Conservation (phyloP, 2,113 vertebrate genomes). For the Callipepla californica region DNA sequence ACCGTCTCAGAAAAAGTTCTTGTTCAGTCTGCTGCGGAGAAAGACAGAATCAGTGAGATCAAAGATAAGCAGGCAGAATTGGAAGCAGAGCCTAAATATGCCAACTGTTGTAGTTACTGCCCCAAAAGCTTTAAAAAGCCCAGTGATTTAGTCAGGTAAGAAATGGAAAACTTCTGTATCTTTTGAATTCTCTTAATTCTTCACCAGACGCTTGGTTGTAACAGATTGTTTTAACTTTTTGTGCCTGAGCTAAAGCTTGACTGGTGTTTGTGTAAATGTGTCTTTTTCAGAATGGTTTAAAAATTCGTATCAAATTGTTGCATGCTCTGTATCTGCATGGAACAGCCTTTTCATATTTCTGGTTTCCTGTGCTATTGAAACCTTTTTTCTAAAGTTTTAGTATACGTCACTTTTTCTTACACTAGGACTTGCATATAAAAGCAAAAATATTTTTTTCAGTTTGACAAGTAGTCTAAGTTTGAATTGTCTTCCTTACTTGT, state of each 20-base stretch:
- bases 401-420: neutral
- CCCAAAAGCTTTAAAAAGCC: slow-evolving; percentile 99
- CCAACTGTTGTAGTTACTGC: slow-evolving; percentile 93
- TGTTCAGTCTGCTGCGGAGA: slow-evolving; percentile 94
- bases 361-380: neutral
- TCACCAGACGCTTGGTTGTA: neutral
- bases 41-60: slow-evolving; percentile 96
- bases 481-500: neutral
- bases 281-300: neutral
- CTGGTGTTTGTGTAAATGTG: neutral
- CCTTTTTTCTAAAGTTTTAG: neutral
- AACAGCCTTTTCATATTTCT: neutral
- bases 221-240: neutral
- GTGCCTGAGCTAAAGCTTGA: neutral
- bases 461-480: neutral
- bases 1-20: slow-evolving; percentile 96
- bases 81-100: slow-evolving; percentile 93
- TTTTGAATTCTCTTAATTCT: neutral
- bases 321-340: neutral
- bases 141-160: slow-evolving; percentile 95
- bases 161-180: rapidly evolving
- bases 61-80: slow-evolving; percentile 92
- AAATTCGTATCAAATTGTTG: neutral
- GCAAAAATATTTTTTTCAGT: neutral
- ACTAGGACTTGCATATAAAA: neutral